Evolutionary conservation across 2,113 vertebrate genomes (phyloP), one percentile per base, ranked within the genome.

Genomic region (Triplophysa dalaica): DNA sequence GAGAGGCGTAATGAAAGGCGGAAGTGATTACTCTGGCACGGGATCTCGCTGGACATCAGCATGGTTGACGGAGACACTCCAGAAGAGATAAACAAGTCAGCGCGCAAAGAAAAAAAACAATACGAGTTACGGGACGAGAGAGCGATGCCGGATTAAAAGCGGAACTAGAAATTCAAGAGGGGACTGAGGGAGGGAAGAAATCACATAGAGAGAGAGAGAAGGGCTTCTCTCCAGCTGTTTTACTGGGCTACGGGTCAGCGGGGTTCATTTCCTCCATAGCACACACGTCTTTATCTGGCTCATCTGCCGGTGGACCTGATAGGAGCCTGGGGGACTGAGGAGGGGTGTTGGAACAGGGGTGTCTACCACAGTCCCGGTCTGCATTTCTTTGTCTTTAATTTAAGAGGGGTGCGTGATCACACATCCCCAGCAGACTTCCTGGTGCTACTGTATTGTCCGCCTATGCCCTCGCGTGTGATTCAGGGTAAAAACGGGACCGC

Each of bases 401-500:
- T 66, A 65, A 29, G 72, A 70, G 29, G 61, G 61, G 67, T n/a
- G 38, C 26, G 43, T 54, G 69, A 61, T 24, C 79, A 70, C 69
- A 80, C 75, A 70, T 80, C 77, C 67, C 67, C 52, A 63, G 45
- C 52, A 75, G 38, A 78, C 72, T 82, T 82, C 72, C 80, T 75
- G 76, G 76, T 81, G 65, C 76, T 82, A 66, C 66, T 79, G 66
- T 69, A 82, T 82, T 82, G 83, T 80, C 62, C 52, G 43, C n/a
- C 60, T 81, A 78, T 82, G 83, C 60, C 80, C 70, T 79, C 13
- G 38, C 45, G 56, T 80, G 80, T 80, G 69, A 85, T 72, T 41
- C n/a, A 63, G 64, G 29, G 7, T 48, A 38, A 67, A 68, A 69
- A 41, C 33, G 19, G 33, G 64, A 79, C 76, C 56, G 29, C 24